These are phyloP conservation scores for Oryctes rhinoceros DNA, from an alignment of 1,140 invertebrate species.

Conservation along the genomic window DNA sequence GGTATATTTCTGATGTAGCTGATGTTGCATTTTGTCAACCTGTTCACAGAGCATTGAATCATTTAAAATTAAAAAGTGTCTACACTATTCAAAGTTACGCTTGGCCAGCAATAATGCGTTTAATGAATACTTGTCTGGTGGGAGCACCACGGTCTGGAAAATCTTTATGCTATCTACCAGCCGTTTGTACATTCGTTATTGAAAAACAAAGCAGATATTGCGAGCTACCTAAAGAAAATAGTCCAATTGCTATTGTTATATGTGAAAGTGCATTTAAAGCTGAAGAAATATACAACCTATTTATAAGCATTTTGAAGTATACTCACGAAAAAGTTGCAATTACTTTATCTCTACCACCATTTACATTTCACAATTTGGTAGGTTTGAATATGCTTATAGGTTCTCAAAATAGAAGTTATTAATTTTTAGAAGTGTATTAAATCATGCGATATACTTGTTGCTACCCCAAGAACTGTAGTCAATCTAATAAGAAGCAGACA, in stretches of 20 bases:
- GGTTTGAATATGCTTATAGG: neutral
- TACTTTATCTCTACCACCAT: constrained; percentile 31
- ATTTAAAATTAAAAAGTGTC: constrained; percentile 48
- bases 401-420: neutral
- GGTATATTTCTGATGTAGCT: constrained; percentile 44
- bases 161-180: constrained; percentile 64
- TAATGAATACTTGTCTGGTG: constrained; percentile 62
- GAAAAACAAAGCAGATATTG: constrained; percentile 54
- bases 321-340: neutral
- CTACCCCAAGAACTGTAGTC: constrained; percentile 50
- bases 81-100: constrained; percentile 61
- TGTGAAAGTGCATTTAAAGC: constrained; percentile 49
- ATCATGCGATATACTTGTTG: constrained; percentile 51
- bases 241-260: constrained; percentile 53
- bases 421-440: neutral
- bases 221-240: constrained; percentile 45
- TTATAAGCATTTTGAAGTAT: constrained; percentile 20
- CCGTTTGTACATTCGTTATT: constrained; percentile 60
- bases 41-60: constrained; percentile 47
- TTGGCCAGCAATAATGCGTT: constrained; percentile 62
- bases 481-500: constrained; percentile 48
- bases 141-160: constrained; percentile 62
- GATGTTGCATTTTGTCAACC: constrained; percentile 48
- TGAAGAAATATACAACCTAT: constrained; percentile 51
- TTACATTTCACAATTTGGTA: constrained; percentile 29